Percentiles rank a stretch among this genome's conserved stretches.
These are phyloP conservation scores for Ectemnius continuus DNA, from an alignment of 2,888 invertebrate genomes.

Conservation along the genomic window DNA sequence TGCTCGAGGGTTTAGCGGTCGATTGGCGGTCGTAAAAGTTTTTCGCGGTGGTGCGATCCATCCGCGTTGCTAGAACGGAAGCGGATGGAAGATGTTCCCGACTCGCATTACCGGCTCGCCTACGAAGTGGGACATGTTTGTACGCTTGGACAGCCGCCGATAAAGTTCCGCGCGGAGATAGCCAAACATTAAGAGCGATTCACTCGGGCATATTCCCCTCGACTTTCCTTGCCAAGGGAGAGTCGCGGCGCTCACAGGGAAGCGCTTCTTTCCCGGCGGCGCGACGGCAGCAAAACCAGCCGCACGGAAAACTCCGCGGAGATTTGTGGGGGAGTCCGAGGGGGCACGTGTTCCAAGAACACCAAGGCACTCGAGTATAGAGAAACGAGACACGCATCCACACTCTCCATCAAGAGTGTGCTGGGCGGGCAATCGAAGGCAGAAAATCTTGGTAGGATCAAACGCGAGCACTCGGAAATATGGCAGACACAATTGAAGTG, in stretches of 20 bases:
- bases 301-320: background rate
- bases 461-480: background rate
- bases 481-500: background rate
- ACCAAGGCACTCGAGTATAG: background rate
- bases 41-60: background rate
- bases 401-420: background rate
- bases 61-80: background rate
- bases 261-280: slow-evolving; percentile 6
- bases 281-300: background rate
- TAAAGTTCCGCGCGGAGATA: slow-evolving; percentile 21
- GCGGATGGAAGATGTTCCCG: background rate
- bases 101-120: slow-evolving; percentile 3
- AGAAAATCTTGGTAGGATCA: too few species aligned
- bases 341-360: background rate
- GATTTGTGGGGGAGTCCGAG: background rate
- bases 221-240: slow-evolving; percentile 17
- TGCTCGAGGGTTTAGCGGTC: too few species aligned
- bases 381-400: background rate
- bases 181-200: slow-evolving; percentile 24
- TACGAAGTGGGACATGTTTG: slow-evolving; percentile 1
- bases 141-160: slow-evolving; percentile 10
- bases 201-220: slow-evolving; percentile 12
- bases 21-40: background rate
- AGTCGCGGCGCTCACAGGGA: background rate
- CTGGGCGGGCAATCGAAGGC: too few species aligned